phyloP scores from a whole-genome alignment of 2,797 vertebrate genomes.

The Leptoclinus maculatus region DNA sequence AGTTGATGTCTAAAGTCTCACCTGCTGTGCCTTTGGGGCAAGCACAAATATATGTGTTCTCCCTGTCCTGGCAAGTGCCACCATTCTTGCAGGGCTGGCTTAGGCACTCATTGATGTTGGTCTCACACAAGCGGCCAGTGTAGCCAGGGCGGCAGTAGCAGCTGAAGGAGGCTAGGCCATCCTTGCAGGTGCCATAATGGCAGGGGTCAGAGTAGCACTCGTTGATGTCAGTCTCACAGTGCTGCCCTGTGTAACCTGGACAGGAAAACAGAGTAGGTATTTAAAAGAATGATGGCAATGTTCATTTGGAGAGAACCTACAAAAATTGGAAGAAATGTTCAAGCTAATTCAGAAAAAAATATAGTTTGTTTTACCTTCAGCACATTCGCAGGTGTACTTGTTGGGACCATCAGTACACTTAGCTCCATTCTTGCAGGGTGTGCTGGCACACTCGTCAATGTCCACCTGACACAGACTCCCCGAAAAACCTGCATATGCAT shows the following conservation, averaged over 20 bases:
- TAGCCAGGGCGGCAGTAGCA: conserved; percentile 94
- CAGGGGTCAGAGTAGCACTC: conserved; percentile 96
- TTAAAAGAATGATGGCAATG: not conserved
- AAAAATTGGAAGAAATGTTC: not conserved
- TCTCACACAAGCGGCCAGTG: conserved; percentile 93
- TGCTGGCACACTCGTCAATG: conserved; percentile 96
- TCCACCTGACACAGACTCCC: conserved; percentile 94
- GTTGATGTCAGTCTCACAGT: conserved; percentile 93
- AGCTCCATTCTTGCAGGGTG: conserved; percentile 95
- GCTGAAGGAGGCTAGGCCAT: conserved; percentile 91
- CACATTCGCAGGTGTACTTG: conserved; percentile 94
- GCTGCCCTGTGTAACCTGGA: conserved; percentile 91
- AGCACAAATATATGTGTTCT: conserved; percentile 91
- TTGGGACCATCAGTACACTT: conserved; percentile 97
- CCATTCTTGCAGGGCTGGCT: conserved; percentile 96
- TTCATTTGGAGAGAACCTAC: not conserved
- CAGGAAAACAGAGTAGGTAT: not conserved
- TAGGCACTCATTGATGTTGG: conserved; percentile 96
- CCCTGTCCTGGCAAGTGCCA: conserved; percentile 93
- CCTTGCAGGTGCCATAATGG: conserved; percentile 94
- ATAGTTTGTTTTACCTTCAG: conserved; percentile 87
- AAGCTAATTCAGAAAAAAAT: not conserved
- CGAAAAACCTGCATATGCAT: conserved; percentile 87
- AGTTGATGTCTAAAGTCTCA: conserved; percentile 28
- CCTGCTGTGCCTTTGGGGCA: conserved; percentile 94